Base-by-base conservation (phyloP, 2,797 vertebrate species). In the Orientallactaga sibirica region DNA sequence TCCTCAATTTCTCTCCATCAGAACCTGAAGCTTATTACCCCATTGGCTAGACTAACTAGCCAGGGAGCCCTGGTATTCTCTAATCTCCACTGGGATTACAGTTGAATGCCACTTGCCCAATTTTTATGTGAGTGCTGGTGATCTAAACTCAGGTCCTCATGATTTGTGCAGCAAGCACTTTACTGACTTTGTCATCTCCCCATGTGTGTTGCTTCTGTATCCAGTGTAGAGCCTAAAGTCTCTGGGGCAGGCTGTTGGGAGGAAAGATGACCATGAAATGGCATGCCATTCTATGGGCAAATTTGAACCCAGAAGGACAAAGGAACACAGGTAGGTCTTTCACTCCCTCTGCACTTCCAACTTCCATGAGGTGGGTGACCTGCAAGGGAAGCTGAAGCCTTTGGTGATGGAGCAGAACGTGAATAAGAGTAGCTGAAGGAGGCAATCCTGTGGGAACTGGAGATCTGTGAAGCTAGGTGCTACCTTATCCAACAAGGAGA, bases 341-440 rank as follows among this genome's bases (percentile, higher is more conserved):
- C 20, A 86, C 27, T 88, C 92, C 48, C 11, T 86, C 58, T 22
- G 92, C 58, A 76, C 12, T 41, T 90, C 33, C 77, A 90, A 64
- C 58, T 82, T 88, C 0, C 3, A 41, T 55, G 62, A 64, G 55
- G 16, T 74, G 8, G 82, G 29, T 84, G 58, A 70, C 27, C 73
- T 92, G 16, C 15, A 70, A 52, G 41, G 84, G 81, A 88, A 79
- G 22, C 25, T 41, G 83, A 75, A 83, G 66, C 5, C 37, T 4
- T 78, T 86, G 58, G 41, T 43, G 22, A 86, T 55, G 14, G 55
- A 70, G 48, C 61, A 73, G 81, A 73, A 64, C 58, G 87, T 66
- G 61, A 94, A 25, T 58, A 76, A 62, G 62, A 81, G 83, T 87
- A 93, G 22, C 7, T 82, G 48, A 74, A 73, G 61, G 68, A 94